Conservation (phyloP, 1,140 invertebrate species). For the Drosophila baimaii region DNA sequence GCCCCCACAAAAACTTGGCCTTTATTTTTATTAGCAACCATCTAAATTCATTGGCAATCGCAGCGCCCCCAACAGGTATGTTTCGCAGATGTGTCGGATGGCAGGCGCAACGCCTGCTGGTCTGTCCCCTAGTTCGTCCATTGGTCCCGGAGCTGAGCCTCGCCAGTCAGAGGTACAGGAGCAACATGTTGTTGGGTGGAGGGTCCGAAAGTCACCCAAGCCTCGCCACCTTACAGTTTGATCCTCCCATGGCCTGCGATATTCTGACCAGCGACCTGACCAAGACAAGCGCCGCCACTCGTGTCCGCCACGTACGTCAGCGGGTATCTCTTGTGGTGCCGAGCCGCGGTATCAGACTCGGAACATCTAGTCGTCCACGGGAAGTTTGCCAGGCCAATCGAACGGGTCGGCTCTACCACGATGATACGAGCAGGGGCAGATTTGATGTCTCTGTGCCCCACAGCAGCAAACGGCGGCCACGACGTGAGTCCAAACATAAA, state of each 20-base stretch:
- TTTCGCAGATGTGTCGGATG: conserved; percentile 27
- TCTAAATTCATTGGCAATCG: conserved; percentile 27
- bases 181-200: neutral
- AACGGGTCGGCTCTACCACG: conserved; percentile 1
- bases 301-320: neutral
- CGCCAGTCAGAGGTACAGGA: neutral
- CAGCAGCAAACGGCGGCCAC: neutral
- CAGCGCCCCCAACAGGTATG: conserved; percentile 24
- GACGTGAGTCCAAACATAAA: neutral
- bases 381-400: neutral
- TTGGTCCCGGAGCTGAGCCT: neutral
- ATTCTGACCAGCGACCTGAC: conserved; percentile 28
- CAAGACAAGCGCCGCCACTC: neutral
- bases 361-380: neutral
- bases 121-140: neutral
- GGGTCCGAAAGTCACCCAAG: neutral
- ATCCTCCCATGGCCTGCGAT: conserved; percentile 29
- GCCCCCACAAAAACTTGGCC: conserved; percentile 14
- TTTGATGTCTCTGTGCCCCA: neutral
- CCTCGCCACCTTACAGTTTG: neutral
- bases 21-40: conserved; percentile 21
- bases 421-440: neutral
- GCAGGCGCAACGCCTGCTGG: conserved; percentile 33
- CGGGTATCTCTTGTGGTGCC: neutral
- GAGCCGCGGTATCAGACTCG: neutral